Conservation (phyloP, 1,140 invertebrate genomes). For the Zaprionus tsacasi region DNA sequence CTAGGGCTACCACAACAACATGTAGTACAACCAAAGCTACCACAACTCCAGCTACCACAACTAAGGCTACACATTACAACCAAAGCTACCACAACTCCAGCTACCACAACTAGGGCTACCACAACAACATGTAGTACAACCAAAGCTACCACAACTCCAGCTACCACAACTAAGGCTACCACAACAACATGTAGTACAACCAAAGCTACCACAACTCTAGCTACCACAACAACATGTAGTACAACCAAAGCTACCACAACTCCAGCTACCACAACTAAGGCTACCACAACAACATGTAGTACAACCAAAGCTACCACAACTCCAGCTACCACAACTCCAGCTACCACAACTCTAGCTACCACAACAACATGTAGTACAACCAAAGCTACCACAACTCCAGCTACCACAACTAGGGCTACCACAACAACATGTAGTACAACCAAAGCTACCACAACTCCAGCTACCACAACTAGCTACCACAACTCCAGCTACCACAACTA, state of each 20-base stretch:
- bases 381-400: neutral
- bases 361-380: conserved; percentile 4
- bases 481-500: conserved; percentile 8
- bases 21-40: neutral
- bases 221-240: neutral
- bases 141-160: neutral
- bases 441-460: conserved; percentile 11
- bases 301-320: conserved; percentile 26
- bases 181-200: conserved; percentile 4
- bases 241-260: neutral
- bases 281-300: conserved; percentile 1
- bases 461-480: conserved; percentile 13
- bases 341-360: conserved; percentile 5
- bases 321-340: neutral
- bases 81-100: neutral
- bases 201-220: neutral
- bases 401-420: conserved; percentile 26
- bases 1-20: conserved; percentile 1
- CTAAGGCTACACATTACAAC: conserved; percentile 6
- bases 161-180: neutral
- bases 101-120: neutral
- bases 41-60: neutral
- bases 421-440: conserved; percentile 16
- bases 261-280: conserved; percentile 6
- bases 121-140: neutral